Percentiles rank a stretch among this genome's conserved stretches.
These are phyloP conservation scores for Pocillopora meandrina DNA, from an alignment of 92 coral and sea anemone species.

Conservation along the genomic window DNA sequence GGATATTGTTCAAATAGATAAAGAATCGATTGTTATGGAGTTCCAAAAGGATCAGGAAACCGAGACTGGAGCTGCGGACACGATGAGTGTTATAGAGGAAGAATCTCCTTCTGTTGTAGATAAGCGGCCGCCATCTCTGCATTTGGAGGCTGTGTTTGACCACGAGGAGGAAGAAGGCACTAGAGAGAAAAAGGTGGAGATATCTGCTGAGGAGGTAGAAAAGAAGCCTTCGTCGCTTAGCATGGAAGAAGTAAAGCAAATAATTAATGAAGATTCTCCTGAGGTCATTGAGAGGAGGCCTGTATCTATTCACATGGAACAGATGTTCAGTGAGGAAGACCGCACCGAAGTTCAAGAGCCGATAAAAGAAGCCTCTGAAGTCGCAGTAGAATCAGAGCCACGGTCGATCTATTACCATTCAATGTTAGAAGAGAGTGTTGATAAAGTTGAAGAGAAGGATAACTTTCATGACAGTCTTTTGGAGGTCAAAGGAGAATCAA, in stretches of 20 bases:
- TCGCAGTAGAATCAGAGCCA: conserved; percentile 4
- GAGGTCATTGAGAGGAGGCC: conserved; percentile 4
- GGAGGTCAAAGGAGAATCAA: neutral
- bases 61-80: neutral
- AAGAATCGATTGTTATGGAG: neutral
- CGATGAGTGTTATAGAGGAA: neutral
- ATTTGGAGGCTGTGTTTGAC: conserved; percentile 1
- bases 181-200: neutral
- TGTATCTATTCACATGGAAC: neutral
- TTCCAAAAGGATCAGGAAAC: no score
- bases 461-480: neutral
- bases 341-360: neutral
- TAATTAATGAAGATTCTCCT: neutral
- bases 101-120: conserved; percentile 1
- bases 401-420: neutral
- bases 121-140: neutral
- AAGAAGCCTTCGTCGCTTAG: conserved; percentile 16
- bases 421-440: neutral
- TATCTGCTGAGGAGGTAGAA: neutral
- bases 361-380: neutral
- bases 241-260: neutral
- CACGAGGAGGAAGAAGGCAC: neutral
- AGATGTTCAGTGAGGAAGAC: neutral
- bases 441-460: neutral
- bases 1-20: neutral